A percentile compares a stretch with the other conserved stretches of the same genome.
Conservation (phyloP, 2,797 vertebrate species). For the Enteromius mattozi region DNA sequence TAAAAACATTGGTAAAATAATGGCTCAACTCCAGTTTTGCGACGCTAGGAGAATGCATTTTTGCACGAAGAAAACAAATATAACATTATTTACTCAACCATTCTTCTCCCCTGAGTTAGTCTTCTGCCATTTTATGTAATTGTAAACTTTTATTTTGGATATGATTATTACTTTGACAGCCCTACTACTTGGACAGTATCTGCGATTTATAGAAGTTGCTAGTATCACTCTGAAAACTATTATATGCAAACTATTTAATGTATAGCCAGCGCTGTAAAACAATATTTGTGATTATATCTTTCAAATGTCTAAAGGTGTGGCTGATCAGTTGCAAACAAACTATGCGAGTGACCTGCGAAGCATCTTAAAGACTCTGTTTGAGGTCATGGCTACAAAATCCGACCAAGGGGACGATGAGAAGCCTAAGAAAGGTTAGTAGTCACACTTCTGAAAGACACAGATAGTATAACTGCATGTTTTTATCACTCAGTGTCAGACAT, state of each 20-base stretch:
- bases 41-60: too few relatives aligned
- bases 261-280: not conserved
- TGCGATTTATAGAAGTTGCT: not conserved
- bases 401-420: constrained; percentile 87
- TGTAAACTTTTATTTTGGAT: too few relatives aligned
- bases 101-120: too few relatives aligned
- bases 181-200: not conserved
- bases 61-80: too few relatives aligned
- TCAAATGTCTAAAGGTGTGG: constrained; percentile 83
- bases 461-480: constrained; percentile 1
- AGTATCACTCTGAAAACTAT: not conserved
- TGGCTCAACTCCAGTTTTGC: too few relatives aligned
- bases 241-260: not conserved
- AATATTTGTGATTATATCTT: not conserved
- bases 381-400: constrained; percentile 97
- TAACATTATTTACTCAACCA: too few relatives aligned
- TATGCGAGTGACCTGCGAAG: constrained; percentile 95
- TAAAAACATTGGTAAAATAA: too few relatives aligned
- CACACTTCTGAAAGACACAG: not conserved
- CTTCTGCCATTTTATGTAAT: too few relatives aligned
- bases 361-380: constrained; percentile 96
- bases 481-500: not conserved
- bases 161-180: not conserved
- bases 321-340: constrained; percentile 98
- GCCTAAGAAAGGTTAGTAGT: constrained; percentile 85